Evolutionary conservation across 2,888 invertebrate genomes (phyloP).

Genomic region (Euclidia mi): DNA sequence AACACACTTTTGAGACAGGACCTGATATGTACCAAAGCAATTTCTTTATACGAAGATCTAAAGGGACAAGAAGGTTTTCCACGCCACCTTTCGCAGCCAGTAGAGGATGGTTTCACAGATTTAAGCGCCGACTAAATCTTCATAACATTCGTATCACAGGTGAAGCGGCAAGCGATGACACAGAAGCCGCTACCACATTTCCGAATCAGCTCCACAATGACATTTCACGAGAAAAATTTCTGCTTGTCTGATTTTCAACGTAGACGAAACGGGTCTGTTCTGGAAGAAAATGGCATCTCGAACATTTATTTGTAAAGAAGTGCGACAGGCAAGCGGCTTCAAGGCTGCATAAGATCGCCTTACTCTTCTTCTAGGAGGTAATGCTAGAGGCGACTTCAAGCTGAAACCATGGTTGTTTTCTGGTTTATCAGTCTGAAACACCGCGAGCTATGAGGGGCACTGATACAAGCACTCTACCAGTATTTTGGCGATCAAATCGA

Average conservation of each 20-base stretch:
- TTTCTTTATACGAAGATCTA: too few species aligned
- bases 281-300: conserved; percentile 38
- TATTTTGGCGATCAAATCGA: too few species aligned
- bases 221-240: conserved; percentile 21
- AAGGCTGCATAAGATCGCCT: conserved; percentile 16
- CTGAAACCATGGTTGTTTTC: conserved; percentile 16
- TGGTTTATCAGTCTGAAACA: conserved; percentile 46
- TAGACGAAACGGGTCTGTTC: not conserved
- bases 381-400: too few species aligned
- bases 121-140: conserved; percentile 30
- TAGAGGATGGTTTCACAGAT: too few species aligned
- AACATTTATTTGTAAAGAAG: too few species aligned
- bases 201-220: conserved; percentile 47
- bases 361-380: conserved; percentile 12
- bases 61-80: too few species aligned
- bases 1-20: too few species aligned
- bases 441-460: conserved; percentile 39
- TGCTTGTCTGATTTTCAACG: too few species aligned
- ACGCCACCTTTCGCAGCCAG: too few species aligned
- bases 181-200: conserved; percentile 47
- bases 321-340: too few species aligned
- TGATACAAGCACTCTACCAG: conserved; percentile 19
- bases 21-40: too few species aligned
- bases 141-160: conserved; percentile 45
- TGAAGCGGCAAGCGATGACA: conserved; percentile 47